phyloP scores from a whole-genome alignment of 1,140 invertebrate genomes.

The Drosophila biarmipes region DNA sequence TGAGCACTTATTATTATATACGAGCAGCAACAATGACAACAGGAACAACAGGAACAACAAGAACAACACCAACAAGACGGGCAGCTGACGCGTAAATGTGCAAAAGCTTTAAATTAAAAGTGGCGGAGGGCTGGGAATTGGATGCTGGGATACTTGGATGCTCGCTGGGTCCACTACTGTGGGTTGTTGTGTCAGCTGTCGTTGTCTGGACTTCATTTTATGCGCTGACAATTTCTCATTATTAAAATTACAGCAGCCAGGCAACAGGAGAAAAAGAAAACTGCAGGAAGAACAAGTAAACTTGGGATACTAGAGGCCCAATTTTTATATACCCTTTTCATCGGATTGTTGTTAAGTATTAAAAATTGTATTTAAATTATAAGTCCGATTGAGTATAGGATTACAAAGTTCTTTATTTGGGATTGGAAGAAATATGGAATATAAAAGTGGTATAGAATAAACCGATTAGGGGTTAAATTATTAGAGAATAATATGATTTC shows the following conservation, averaged over 20 bases:
- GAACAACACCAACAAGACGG: slow-evolving; percentile 26
- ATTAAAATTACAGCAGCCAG: slow-evolving; percentile 74
- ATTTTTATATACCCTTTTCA: neutral
- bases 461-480: too few species aligned
- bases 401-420: too few species aligned
- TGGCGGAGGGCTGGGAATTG: neutral
- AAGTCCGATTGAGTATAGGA: too few species aligned
- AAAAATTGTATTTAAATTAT: too few species aligned
- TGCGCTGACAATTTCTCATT: slow-evolving; percentile 82
- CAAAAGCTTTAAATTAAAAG: slow-evolving; percentile 75
- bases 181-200: slow-evolving; percentile 73
- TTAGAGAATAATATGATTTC: too few species aligned
- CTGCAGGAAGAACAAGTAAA: slow-evolving; percentile 13
- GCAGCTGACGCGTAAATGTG: slow-evolving; percentile 71
- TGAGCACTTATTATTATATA: slow-evolving; percentile 62
- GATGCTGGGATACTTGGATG: slow-evolving; percentile 1
- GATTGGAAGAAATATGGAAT: too few species aligned
- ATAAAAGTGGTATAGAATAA: too few species aligned
- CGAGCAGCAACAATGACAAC: slow-evolving; percentile 27
- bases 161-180: slow-evolving; percentile 16
- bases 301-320: too few species aligned
- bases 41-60: slow-evolving; percentile 19
- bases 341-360: neutral
- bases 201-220: slow-evolving; percentile 78
- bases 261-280: slow-evolving; percentile 32